Conservation (phyloP, 1,140 invertebrate genomes). For the Chymomyza costata region DNA sequence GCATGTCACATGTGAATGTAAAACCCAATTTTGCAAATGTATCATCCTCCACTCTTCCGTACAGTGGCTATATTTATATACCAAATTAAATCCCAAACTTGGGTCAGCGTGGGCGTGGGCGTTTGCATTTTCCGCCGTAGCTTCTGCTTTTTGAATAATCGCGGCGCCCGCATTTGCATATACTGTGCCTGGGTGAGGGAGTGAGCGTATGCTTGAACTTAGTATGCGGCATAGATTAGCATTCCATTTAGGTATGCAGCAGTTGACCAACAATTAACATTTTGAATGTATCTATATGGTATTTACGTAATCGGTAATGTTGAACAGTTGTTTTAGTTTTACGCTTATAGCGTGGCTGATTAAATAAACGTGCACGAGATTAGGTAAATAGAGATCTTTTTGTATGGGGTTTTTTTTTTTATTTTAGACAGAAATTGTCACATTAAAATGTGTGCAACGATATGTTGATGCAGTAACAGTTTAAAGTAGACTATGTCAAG, state of each 20-base stretch:
- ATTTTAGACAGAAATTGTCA: too few species aligned
- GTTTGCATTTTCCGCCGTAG: neutral
- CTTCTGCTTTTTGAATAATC: constrained; percentile 2
- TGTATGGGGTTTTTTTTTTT: too few species aligned
- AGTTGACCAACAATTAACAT: constrained; percentile 51
- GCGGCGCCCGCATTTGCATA: neutral
- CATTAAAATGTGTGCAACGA: too few species aligned
- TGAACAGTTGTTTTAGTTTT: too few species aligned
- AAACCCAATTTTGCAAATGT: constrained; percentile 56
- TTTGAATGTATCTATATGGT: constrained; percentile 9
- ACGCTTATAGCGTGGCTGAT: neutral
- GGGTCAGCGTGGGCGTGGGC: too few species aligned
- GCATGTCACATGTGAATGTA: constrained; percentile 58
- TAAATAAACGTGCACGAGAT: constrained; percentile 24
- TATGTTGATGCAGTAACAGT: too few species aligned
- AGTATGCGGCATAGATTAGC: constrained; percentile 36
- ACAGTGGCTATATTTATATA: too few species aligned
- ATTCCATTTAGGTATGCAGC: constrained; percentile 12
- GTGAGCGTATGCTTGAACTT: constrained; percentile 31
- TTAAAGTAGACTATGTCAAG: too few species aligned
- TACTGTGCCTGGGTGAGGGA: constrained; percentile 9
- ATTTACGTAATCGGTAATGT: constrained; percentile 11
- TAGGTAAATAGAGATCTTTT: constrained; percentile 13
- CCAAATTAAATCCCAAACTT: too few species aligned
- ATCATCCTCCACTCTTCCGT: too few species aligned